A percentile compares a stretch with the other conserved stretches of the same genome.
These are phyloP conservation scores for Drepana arcuata DNA, from an alignment of 1,140 invertebrate genomes.

Conservation along the genomic window DNA sequence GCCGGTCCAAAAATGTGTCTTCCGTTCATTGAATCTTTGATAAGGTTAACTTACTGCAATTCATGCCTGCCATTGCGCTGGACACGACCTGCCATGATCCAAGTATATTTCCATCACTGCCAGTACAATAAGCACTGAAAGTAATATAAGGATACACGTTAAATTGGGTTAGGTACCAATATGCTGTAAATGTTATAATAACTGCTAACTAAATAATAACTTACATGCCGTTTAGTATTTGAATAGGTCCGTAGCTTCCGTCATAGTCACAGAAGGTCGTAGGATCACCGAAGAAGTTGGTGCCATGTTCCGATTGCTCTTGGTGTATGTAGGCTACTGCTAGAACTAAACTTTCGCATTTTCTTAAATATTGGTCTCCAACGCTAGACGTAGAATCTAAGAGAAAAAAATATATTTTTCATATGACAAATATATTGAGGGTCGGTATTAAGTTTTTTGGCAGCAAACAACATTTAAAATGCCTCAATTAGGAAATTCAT, in stretches of 20 bases:
- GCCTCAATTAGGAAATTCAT: too few relatives aligned
- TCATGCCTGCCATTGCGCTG: slow-evolving; percentile 47
- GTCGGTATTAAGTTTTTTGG: too few relatives aligned
- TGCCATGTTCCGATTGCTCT: slow-evolving; percentile 69
- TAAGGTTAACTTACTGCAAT: slow-evolving; percentile 70
- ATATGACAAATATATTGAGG: too few relatives aligned
- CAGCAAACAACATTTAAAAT: too few relatives aligned
- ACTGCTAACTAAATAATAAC: too few relatives aligned
- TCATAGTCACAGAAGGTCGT: slow-evolving; percentile 73
- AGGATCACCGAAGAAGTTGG: slow-evolving; percentile 52
- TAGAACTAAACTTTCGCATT: slow-evolving; percentile 73
- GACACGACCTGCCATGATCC: slow-evolving; percentile 55
- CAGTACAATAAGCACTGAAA: slow-evolving; percentile 72
- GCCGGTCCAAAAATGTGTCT: too few relatives aligned
- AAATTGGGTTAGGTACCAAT: too few relatives aligned
- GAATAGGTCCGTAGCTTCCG: slow-evolving; percentile 73
- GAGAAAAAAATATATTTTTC: slow-evolving; percentile 14
- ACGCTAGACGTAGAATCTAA: slow-evolving; percentile 43
- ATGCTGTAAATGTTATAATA: too few relatives aligned
- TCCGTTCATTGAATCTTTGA: too few relatives aligned
- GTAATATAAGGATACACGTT: too few relatives aligned
- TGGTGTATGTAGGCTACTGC: slow-evolving; percentile 59
- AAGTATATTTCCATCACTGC: slow-evolving; percentile 66
- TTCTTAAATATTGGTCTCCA: slow-evolving; percentile 72
- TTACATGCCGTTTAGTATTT: slow-evolving; percentile 68